Base-by-base conservation (phyloP, 2,888 invertebrate genomes). In the Drosophila setosimentum region DNA sequence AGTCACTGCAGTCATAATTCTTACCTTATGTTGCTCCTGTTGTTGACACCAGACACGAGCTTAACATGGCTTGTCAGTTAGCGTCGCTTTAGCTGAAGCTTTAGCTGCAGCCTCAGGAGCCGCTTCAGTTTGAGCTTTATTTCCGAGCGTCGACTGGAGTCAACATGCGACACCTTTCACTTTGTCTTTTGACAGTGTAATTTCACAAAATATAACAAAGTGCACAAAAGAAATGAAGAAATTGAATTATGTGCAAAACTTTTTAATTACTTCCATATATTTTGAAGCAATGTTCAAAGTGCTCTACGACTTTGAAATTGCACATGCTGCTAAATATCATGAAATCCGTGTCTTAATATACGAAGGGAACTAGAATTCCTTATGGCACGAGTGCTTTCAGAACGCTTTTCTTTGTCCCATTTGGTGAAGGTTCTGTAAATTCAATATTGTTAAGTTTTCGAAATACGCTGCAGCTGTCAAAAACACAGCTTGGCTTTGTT, bases 241-340 rank as follows among this genome's bases (percentile, higher is more conserved):
- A 32, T 65, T 35, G 30, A 35, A 48, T 60, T 74, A 63, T 40
- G 40, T 32, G 62, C 48, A 68, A 78, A 73, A 64, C 53, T 73
- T 78, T 78, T 77, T 73, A 78, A 78, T 78, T 77, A 69, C 69
- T 65, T 66, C 40, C 68, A 77, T 57, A 68, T 51, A 49, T 58
- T 33, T 69, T 37, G 24, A 33, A 24, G 54, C 29, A 29, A 55
- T 55, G 55, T 21, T 33, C 16, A 53, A 21, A 33, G 1, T 21
- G 40, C n/a, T 40, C 10, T n/a, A n/a, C n/a, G 40, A 40, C n/a
- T 32, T 51, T 32, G n/a, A n/a, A 32, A 24, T 10, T 35, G 33
- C 24, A 18, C 32, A 33, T 29, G 29, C 29, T 29, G 27, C n/a
- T 29, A 50, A 50, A 29, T 29, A 50, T 50, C 1, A n/a, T 8